phyloP scores from a whole-genome alignment of 35 echinoderm and acorn worm species.

The Holothuria glaberrima region DNA sequence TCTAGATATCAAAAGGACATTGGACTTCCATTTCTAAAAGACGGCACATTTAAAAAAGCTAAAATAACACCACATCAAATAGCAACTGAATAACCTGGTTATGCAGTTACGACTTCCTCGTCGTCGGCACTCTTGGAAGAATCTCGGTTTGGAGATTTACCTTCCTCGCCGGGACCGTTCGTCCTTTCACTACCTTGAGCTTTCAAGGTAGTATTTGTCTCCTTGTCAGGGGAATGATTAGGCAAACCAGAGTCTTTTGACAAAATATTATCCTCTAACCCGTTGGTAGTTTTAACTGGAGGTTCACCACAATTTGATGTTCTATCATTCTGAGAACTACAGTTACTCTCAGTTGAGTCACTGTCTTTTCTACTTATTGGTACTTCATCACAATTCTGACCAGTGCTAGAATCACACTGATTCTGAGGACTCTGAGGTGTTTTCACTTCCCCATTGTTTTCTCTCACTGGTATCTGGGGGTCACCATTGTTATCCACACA shows the following conservation, averaged over 20 bases:
- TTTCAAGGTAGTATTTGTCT: constrained; percentile 25
- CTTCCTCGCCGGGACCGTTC: constrained; percentile 30
- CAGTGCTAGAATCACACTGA: constrained; percentile 27
- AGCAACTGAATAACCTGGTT: too few relatives aligned
- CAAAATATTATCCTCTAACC: constrained; percentile 8
- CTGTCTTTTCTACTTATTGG: constrained; percentile 8
- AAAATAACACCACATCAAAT: too few relatives aligned
- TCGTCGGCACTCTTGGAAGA: not conserved
- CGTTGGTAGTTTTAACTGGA: constrained; percentile 24
- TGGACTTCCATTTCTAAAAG: too few relatives aligned
- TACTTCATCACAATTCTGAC: not conserved
- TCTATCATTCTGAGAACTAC: not conserved
- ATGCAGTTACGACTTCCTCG: too few relatives aligned
- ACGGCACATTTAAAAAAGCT: too few relatives aligned
- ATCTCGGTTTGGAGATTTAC: not conserved
- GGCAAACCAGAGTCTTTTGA: constrained; percentile 45
- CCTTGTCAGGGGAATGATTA: constrained; percentile 41
- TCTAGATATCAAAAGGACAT: too few relatives aligned
- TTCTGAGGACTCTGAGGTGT: constrained; percentile 39
- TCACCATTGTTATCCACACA: constrained; percentile 37
- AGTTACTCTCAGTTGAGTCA: constrained; percentile 32
- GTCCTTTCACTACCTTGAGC: constrained; percentile 28
- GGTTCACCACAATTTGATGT: constrained; percentile 7
- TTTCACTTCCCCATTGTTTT: constrained; percentile 49
- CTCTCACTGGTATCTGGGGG: not conserved